phyloP scores from a whole-genome alignment of 2,113 vertebrate species.

The Ophthalmolycus amberensis region DNA sequence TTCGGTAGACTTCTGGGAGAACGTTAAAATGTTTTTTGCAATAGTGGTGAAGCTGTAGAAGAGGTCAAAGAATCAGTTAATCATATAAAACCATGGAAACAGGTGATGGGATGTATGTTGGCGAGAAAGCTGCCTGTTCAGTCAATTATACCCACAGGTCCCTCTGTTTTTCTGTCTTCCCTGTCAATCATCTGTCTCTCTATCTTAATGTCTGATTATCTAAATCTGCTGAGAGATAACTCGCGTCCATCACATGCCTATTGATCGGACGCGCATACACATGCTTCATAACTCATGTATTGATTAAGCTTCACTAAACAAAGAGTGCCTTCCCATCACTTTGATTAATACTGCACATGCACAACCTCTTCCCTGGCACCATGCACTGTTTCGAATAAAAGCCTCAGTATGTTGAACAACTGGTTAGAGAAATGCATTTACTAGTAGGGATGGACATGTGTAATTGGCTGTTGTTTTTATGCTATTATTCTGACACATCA shows the following conservation, averaged over 20 bases:
- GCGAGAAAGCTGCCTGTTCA: background rate
- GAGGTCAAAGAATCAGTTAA: slow-evolving; percentile 3
- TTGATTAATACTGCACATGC: slow-evolving; percentile 55
- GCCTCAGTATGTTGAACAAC: background rate
- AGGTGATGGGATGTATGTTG: no score
- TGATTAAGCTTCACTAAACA: slow-evolving; percentile 64
- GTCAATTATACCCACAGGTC: background rate
- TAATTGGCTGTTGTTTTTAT: background rate
- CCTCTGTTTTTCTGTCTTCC: slow-evolving; percentile 6
- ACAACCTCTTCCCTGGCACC: slow-evolving; percentile 9
- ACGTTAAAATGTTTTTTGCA: background rate
- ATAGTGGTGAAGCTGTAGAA: background rate
- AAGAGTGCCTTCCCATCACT: slow-evolving; percentile 53
- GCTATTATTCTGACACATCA: background rate
- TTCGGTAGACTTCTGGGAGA: no score
- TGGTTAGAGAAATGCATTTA: background rate
- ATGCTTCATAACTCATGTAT: slow-evolving; percentile 52
- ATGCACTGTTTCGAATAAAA: slow-evolving; percentile 38
- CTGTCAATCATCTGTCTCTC: slow-evolving; percentile 37
- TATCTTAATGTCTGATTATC: slow-evolving; percentile 23
- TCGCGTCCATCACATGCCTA: slow-evolving; percentile 44
- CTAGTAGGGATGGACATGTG: background rate
- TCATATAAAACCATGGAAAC: background rate
- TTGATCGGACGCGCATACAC: slow-evolving; percentile 52
- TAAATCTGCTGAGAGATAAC: slow-evolving; percentile 49